phyloP scores from a whole-genome alignment of 2,888 invertebrate species.

The Lasioglossum zephyrum region DNA sequence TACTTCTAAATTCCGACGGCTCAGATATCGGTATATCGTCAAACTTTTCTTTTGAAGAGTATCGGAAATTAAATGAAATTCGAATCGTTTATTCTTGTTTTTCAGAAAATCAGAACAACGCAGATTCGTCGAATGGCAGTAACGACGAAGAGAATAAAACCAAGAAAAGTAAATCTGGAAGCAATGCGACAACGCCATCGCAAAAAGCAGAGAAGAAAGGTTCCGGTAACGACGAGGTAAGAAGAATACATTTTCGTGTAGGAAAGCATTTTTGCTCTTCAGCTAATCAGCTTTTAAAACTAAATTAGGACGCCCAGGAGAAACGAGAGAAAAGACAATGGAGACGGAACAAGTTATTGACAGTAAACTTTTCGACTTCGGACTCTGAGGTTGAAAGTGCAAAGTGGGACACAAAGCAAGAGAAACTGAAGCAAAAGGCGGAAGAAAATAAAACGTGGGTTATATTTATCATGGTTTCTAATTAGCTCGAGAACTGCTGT shows the following conservation, averaged over 20 bases:
- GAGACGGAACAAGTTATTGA: slow-evolving; percentile 76
- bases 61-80: neutral
- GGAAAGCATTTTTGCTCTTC: neutral
- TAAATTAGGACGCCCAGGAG: slow-evolving; percentile 41
- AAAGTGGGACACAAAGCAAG: slow-evolving; percentile 65
- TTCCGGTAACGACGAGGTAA: slow-evolving; percentile 31
- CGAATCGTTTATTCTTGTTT: neutral
- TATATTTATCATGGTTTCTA: slow-evolving; percentile 16
- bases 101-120: slow-evolving; percentile 29
- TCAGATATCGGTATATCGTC: slow-evolving; percentile 32
- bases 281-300: slow-evolving; percentile 2
- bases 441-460: slow-evolving; percentile 24
- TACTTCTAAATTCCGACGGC: slow-evolving; percentile 60
- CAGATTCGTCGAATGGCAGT: slow-evolving; percentile 9
- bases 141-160: slow-evolving; percentile 21
- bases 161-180: slow-evolving; percentile 1
- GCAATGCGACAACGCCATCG: neutral
- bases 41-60: neutral
- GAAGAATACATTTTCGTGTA: neutral
- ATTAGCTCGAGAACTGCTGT: neutral
- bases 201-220: slow-evolving; percentile 32
- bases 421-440: slow-evolving; percentile 34
- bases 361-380: slow-evolving; percentile 71
- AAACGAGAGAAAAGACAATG: slow-evolving; percentile 67
- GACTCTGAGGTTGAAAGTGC: slow-evolving; percentile 77